These are phyloP conservation scores for Scomber scombrus DNA, from an alignment of 2,113 vertebrate species.

Conservation along the genomic window DNA sequence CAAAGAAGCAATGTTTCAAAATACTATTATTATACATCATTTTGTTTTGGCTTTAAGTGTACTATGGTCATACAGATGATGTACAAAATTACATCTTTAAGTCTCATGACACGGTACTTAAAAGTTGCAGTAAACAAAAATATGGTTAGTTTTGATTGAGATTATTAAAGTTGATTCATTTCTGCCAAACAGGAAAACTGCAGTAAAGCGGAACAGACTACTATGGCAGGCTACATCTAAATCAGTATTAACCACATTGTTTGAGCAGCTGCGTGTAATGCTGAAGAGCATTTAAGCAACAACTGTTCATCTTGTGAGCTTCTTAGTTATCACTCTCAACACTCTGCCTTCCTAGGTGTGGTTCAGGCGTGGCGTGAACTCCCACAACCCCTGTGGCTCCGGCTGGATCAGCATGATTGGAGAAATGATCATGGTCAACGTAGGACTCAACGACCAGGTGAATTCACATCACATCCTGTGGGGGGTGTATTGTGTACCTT, in stretches of 20 bases:
- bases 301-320: no score
- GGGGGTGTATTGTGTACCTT: no score
- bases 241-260: not conserved
- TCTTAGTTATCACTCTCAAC: no score
- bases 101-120: no score
- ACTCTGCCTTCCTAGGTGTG: constrained; percentile 88
- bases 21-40: no score
- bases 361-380: constrained; percentile 96
- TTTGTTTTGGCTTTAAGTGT: no score
- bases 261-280: not conserved
- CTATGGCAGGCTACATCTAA: not conserved
- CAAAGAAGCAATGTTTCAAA: no score
- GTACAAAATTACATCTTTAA: no score
- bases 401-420: constrained; percentile 98
- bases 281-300: not conserved
- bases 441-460: constrained; percentile 97
- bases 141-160: no score
- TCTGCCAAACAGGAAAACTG: not conserved
- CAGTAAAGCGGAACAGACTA: not conserved
- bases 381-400: constrained; percentile 95
- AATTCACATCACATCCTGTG: not conserved
- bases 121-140: no score
- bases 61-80: no score
- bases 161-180: no score
- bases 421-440: constrained; percentile 94